A percentile compares a stretch with the other conserved stretches of the same genome.
These are phyloP conservation scores for Cichladusa arquata DNA, from an alignment of 2,113 vertebrate species.

Conservation along the genomic window DNA sequence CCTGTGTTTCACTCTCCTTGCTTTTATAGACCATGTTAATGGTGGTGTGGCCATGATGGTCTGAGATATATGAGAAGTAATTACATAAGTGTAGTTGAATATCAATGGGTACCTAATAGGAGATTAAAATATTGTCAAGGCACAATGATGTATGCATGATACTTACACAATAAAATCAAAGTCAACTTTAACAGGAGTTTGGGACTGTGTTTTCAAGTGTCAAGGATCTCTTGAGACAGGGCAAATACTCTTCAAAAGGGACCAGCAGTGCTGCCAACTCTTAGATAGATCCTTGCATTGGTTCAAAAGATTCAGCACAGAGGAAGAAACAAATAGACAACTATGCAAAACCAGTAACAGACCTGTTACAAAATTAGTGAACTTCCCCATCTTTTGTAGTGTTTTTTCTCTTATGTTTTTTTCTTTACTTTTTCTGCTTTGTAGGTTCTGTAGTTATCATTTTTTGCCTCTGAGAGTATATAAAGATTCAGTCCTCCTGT, in stretches of 20 bases:
- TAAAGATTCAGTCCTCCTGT: neutral
- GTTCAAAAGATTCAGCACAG: neutral
- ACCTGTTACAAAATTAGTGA: neutral
- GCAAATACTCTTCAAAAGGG: neutral
- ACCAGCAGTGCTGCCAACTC: neutral
- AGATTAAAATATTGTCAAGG: neutral
- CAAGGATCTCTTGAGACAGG: neutral
- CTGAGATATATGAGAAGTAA: neutral
- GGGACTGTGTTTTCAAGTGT: neutral
- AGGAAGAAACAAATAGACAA: neutral
- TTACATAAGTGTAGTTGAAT: neutral
- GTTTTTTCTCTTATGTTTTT: neutral
- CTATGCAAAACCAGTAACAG: neutral
- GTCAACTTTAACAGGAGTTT: neutral
- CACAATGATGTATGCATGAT: neutral
- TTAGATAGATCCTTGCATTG: neutral
- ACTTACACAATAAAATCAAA: neutral
- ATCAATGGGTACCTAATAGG: neutral
- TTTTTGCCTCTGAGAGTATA: neutral
- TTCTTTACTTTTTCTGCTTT: neutral
- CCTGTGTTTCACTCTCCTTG: neutral
- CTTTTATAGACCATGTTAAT: neutral
- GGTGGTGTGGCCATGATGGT: neutral
- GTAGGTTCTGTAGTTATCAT: neutral
- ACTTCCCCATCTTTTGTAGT: neutral